Evolutionary conservation across 1,140 invertebrate genomes (phyloP), one percentile per base, ranked within the genome.

Genomic region (Pantala flavescens): DNA sequence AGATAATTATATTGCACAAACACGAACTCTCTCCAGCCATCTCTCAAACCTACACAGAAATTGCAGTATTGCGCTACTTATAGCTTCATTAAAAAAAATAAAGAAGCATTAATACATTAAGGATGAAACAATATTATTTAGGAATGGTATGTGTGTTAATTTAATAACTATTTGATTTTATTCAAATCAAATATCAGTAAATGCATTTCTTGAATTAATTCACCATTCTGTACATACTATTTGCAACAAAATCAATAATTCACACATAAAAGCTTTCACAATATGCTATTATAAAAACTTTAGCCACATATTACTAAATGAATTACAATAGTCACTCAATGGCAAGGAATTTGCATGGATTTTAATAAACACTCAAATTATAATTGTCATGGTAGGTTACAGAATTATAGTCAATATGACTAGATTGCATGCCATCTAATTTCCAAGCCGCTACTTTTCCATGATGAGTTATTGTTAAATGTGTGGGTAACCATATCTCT

Each of bases 401-500:
- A 63, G 49, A 63, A 63, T 63, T 63, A 63, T 63, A 63, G 49
- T 63, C 49, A 63, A 63, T 63, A 7, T 63, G 49, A 63, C 49
- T 63, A 63, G 49, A 63, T 19, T 63, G 49, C n/a, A 63, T 63
- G 49, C 14, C 49, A 63, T 63, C 16, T 63, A 63, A 5, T 63
- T 21, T 21, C n/a, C 49, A 63, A 63, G 49, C 49, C 12, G n/a
- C 49, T 63, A 63, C 49, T 7, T 19, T 63, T 63, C 49, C 49
- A 63, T 63, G 49, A 63, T 63, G 49, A 63, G 16, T 63, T 16
- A 63, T 21, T 63, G 16, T 36, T 36, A 36, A 36, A 36, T 5
- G 3, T 36, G 28, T 36, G 28, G 28, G 28, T 36, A 36, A 36
- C 2, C 28, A 36, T 36, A 36, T 36, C 2, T 5, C n/a, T 63